phyloP scores from a whole-genome alignment of 1,140 invertebrate species.

The Danaus plexippus region DNA sequence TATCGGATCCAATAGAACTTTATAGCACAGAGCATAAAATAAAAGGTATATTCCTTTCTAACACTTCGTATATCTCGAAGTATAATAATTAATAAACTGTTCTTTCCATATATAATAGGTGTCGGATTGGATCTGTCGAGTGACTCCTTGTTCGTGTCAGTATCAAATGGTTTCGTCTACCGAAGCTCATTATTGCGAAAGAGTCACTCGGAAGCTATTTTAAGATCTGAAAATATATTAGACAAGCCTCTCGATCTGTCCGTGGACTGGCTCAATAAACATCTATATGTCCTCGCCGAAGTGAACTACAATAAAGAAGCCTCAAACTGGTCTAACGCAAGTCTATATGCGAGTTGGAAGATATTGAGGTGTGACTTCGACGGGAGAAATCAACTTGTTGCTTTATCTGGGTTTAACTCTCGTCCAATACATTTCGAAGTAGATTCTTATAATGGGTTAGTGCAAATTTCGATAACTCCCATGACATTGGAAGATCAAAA shows the following conservation, averaged over 20 bases:
- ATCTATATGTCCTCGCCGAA: conserved; percentile 85
- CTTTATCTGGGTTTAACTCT: conserved; percentile 76
- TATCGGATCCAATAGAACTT: conserved; percentile 74
- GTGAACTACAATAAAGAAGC: conserved; percentile 68
- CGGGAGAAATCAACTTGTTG: conserved; percentile 77
- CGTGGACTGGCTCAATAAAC: conserved; percentile 89
- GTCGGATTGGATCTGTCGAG: conserved; percentile 81
- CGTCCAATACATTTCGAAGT: conserved; percentile 86
- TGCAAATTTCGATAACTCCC: background rate
- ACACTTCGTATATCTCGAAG: too few relatives aligned
- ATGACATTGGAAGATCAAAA: too few relatives aligned
- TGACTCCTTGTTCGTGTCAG: conserved; percentile 82
- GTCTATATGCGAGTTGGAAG: conserved; percentile 73
- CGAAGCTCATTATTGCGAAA: conserved; percentile 58
- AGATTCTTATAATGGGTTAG: conserved; percentile 92
- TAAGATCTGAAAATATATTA: conserved; percentile 72
- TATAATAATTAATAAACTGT: background rate
- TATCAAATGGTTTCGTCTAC: conserved; percentile 77
- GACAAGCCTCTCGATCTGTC: conserved; percentile 79
- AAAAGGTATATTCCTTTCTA: conserved; percentile 33
- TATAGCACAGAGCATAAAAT: conserved; percentile 57
- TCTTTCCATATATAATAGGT: conserved; percentile 64
- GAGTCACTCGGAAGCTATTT: conserved; percentile 64
- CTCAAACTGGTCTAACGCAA: conserved; percentile 30
- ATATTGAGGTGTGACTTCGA: conserved; percentile 83